Evolutionary conservation across 1,140 invertebrate species (phyloP).

Genomic region (Dufourea novaeangliae): DNA sequence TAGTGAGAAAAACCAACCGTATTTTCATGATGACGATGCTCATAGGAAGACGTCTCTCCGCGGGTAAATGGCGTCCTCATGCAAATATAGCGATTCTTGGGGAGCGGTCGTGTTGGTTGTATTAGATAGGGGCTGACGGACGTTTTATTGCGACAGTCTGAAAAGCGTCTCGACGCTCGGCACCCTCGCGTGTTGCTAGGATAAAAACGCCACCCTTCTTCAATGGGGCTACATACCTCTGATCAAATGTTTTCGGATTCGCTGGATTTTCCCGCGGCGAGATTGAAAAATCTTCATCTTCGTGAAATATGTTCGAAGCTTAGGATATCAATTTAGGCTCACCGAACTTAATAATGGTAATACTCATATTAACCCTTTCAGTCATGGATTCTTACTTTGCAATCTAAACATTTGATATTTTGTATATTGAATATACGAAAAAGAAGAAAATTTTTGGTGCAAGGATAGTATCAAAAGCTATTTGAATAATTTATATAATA

Average conservation of each 20-base stretch:
- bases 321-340: too few relatives aligned
- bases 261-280: background rate
- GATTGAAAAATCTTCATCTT: background rate
- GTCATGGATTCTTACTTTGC: too few relatives aligned
- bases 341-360: too few relatives aligned
- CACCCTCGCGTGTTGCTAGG: slow-evolving; percentile 36
- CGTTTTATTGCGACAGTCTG: slow-evolving; percentile 46
- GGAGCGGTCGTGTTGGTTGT: slow-evolving; percentile 9
- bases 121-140: slow-evolving; percentile 26
- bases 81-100: slow-evolving; percentile 24
- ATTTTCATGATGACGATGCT: slow-evolving; percentile 19
- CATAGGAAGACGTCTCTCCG: background rate
- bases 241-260: slow-evolving; percentile 22
- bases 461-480: too few relatives aligned
- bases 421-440: too few relatives aligned
- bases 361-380: too few relatives aligned
- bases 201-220: slow-evolving; percentile 20
- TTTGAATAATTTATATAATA: too few relatives aligned
- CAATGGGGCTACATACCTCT: background rate
- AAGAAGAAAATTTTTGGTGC: too few relatives aligned
- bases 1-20: background rate
- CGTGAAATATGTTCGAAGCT: too few relatives aligned
- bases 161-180: slow-evolving; percentile 46
- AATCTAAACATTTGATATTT: too few relatives aligned
- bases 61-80: slow-evolving; percentile 18